Percentiles rank a stretch among this genome's conserved stretches.
Evolutionary conservation across 2,113 vertebrate genomes (phyloP).

Genomic region (Microtus ochrogaster): DNA sequence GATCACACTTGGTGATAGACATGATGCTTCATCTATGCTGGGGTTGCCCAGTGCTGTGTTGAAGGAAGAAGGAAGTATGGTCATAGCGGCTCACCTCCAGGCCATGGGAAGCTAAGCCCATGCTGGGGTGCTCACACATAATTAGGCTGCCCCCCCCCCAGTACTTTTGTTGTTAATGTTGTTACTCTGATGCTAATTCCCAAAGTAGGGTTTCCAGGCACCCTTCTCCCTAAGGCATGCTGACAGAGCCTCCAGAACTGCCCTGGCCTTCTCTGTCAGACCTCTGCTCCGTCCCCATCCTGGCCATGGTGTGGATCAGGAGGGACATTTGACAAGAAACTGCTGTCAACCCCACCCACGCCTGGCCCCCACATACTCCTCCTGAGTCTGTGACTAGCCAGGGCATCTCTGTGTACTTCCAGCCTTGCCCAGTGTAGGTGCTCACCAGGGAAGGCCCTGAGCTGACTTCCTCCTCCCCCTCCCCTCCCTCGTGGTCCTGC

Average conservation of each 20-base stretch:
- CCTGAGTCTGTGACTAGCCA: neutral
- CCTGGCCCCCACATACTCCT: neutral
- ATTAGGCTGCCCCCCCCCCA: fast-evolving
- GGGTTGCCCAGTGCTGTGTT: neutral
- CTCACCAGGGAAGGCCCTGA: neutral
- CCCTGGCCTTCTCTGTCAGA: neutral
- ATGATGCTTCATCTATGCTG: fast-evolving
- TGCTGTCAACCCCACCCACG: neutral
- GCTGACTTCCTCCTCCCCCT: neutral
- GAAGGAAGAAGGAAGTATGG: constrained; percentile 20
- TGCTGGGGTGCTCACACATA: neutral
- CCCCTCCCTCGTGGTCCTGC: too few species aligned
- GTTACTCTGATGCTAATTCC: neutral
- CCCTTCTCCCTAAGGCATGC: neutral
- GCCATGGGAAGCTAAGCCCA: neutral
- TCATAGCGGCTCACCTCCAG: neutral
- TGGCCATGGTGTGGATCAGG: neutral
- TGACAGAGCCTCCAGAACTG: neutral
- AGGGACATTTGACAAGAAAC: neutral
- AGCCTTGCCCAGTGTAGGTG: neutral
- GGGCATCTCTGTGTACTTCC: neutral
- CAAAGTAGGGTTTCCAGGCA: neutral
- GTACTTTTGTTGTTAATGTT: neutral
- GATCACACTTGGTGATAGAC: neutral
- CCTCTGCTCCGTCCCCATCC: neutral